These are phyloP conservation scores for Oscheius sp. DNA, from an alignment of 2,888 invertebrate genomes.

Conservation along the genomic window DNA sequence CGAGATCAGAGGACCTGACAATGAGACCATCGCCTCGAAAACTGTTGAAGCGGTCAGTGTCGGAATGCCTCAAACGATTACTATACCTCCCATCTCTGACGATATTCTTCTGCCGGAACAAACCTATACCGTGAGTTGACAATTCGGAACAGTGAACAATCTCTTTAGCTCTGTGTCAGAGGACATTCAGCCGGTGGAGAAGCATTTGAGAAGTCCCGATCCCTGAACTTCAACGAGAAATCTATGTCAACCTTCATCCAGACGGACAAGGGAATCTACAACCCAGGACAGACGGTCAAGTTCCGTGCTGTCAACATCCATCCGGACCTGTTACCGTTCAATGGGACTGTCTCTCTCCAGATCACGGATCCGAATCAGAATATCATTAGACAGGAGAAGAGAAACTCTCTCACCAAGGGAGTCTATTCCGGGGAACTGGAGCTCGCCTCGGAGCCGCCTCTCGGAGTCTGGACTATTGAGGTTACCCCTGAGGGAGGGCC, in stretches of 20 bases:
- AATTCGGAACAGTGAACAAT: too few species aligned
- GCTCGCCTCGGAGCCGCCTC: constrained; percentile 73
- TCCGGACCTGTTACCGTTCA: constrained; percentile 81
- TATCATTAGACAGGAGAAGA: constrained; percentile 61
- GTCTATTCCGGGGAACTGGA: constrained; percentile 72
- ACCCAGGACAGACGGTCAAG: constrained; percentile 81
- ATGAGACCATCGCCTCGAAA: constrained; percentile 66
- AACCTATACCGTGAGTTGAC: constrained; percentile 53
- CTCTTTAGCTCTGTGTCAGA: constrained; percentile 59
- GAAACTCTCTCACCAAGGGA: constrained; percentile 48
- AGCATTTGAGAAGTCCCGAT: constrained; percentile 51
- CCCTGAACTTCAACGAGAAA: constrained; percentile 81
- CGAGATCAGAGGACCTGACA: constrained; percentile 64
- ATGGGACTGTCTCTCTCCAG: constrained; percentile 80
- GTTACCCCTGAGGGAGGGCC: constrained; percentile 65
- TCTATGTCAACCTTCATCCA: constrained; percentile 89
- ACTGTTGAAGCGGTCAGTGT: constrained; percentile 61
- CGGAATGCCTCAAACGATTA: constrained; percentile 66
- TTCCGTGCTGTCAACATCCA: constrained; percentile 85
- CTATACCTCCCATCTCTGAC: constrained; percentile 59
- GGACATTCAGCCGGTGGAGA: constrained; percentile 60
- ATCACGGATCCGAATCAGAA: constrained; percentile 75
- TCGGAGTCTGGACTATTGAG: constrained; percentile 74
- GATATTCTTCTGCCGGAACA: constrained; percentile 54
- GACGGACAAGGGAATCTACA: constrained; percentile 91